phyloP scores from a whole-genome alignment of 2,797 vertebrate species.

The Hydrocynus forskahlii region DNA sequence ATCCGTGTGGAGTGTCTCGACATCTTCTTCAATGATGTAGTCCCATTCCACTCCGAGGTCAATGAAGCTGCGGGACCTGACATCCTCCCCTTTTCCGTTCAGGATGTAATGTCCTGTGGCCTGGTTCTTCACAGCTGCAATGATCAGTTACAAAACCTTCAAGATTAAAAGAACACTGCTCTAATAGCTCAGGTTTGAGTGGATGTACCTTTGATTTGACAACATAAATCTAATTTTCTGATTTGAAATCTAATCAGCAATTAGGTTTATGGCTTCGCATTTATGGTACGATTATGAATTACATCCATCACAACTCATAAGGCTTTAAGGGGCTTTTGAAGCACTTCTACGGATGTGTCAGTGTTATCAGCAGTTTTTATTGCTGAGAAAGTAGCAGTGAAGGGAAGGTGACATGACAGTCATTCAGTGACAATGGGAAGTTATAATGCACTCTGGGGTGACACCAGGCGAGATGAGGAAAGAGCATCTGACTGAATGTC shows the following conservation, averaged over 20 bases:
- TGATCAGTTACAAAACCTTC: conserved; percentile 52
- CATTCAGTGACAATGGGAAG: conserved; percentile 17
- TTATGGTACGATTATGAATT: neutral
- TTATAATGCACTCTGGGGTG: conserved; percentile 15
- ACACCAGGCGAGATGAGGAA: neutral
- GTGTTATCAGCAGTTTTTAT: neutral
- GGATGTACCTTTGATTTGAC: neutral
- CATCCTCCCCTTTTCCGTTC: conserved; percentile 91
- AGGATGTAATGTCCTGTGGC: conserved; percentile 96
- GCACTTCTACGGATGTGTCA: neutral
- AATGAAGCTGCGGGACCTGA: conserved; percentile 88
- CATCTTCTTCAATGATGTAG: conserved; percentile 86
- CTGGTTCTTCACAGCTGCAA: conserved; percentile 96
- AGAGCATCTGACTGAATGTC: conserved; percentile 42
- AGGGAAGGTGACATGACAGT: neutral
- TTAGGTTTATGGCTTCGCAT: neutral
- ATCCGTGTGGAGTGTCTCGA: conserved; percentile 90
- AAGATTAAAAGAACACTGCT: too few species aligned
- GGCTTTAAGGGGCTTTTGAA: neutral
- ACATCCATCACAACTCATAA: neutral
- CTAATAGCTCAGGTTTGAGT: too few species aligned
- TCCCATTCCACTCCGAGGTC: conserved; percentile 96
- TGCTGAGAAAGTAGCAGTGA: neutral
- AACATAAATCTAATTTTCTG: too few species aligned
- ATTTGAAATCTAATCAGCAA: neutral